These are phyloP conservation scores for Drosophila infuscata DNA, from an alignment of 2,888 invertebrate species.

Conservation along the genomic window DNA sequence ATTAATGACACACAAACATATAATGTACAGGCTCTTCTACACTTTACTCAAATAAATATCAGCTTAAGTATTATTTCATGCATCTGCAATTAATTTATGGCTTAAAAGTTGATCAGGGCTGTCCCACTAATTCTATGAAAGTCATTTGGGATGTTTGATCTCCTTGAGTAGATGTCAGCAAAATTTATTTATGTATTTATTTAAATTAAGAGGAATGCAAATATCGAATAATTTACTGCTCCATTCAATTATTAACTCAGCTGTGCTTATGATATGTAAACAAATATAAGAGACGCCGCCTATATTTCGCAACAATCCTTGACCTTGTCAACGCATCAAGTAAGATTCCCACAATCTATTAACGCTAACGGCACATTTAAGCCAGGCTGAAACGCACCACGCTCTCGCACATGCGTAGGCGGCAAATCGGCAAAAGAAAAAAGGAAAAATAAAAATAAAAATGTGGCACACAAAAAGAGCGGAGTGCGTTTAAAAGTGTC, in stretches of 20 bases:
- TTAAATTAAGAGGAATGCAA: conserved; percentile 11
- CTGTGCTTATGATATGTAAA: conserved; percentile 7
- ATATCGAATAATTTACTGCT: conserved; percentile 16
- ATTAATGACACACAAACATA: background rate
- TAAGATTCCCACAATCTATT: conserved; percentile 66
- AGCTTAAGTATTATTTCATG: background rate
- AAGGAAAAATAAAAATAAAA: conserved; percentile 10
- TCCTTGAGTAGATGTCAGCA: conserved; percentile 18
- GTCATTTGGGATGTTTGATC: background rate
- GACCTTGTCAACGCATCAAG: conserved; percentile 63
- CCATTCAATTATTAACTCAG: conserved; percentile 14
- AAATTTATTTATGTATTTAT: background rate
- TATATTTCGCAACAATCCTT: conserved; percentile 54
- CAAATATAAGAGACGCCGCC: conserved; percentile 18
- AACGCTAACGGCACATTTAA: conserved; percentile 53
- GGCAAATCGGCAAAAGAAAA: conserved; percentile 22
- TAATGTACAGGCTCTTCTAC: background rate
- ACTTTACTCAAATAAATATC: background rate
- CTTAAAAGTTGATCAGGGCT: background rate
- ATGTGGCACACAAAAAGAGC: conserved; percentile 26
- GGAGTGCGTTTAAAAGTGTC: conserved; percentile 60
- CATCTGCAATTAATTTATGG: background rate
- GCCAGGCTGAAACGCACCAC: conserved; percentile 35
- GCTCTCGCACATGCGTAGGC: conserved; percentile 55
- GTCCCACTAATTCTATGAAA: conserved; percentile 5